Evolutionary conservation across 2,888 invertebrate genomes (phyloP).

Genomic region (Syrphus vitripennis): DNA sequence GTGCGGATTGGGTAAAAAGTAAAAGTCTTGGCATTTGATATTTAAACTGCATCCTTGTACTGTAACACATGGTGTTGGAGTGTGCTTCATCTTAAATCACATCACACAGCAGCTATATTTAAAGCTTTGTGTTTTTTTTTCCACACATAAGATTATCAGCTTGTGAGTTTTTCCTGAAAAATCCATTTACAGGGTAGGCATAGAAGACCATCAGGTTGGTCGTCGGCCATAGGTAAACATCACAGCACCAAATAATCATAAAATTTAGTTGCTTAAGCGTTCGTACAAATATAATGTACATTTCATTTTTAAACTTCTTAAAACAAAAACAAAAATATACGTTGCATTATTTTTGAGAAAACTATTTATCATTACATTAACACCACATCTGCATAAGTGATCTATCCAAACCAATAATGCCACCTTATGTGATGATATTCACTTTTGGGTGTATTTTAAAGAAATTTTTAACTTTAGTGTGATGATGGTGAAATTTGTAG

Average conservation of each 20-base stretch:
- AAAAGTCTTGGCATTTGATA: slow-evolving; percentile 58
- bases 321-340: neutral
- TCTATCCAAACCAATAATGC: slow-evolving; percentile 26
- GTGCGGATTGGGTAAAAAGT: slow-evolving; percentile 41
- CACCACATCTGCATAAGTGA: neutral
- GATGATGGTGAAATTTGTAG: slow-evolving; percentile 32
- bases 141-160: slow-evolving; percentile 17
- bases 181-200: slow-evolving; percentile 38
- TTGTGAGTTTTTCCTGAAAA: slow-evolving; percentile 42
- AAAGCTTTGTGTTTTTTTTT: slow-evolving; percentile 29
- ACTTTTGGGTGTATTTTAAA: slow-evolving; percentile 54
- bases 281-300: slow-evolving; percentile 4
- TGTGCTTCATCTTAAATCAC: slow-evolving; percentile 10
- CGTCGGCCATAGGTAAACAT: neutral
- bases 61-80: neutral
- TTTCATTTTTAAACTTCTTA: neutral
- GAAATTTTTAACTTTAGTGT: slow-evolving; percentile 47
- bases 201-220: neutral
- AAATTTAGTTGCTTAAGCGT: slow-evolving; percentile 16
- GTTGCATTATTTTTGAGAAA: neutral
- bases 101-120: neutral
- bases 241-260: neutral
- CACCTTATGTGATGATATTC: slow-evolving; percentile 15
- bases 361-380: slow-evolving; percentile 62
- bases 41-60: slow-evolving; percentile 33